These are phyloP conservation scores for Haplochromis burtoni DNA, from an alignment of 2,113 vertebrate species.

Conservation along the genomic window DNA sequence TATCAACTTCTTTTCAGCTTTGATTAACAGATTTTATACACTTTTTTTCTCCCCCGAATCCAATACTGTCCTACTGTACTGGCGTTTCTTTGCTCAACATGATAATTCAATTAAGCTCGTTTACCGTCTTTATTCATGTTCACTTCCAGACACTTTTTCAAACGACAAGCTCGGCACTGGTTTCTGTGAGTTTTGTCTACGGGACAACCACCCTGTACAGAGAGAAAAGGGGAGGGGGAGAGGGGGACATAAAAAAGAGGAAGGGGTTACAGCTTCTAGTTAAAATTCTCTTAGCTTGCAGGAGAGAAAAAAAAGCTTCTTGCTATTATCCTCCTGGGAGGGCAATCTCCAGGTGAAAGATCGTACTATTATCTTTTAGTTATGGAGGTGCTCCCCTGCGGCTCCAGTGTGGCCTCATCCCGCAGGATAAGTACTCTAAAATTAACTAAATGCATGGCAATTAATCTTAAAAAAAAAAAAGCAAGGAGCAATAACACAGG, in stretches of 20 bases:
- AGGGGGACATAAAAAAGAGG: neutral
- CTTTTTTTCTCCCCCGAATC: neutral
- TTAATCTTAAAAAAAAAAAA: too few species aligned
- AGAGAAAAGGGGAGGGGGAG: neutral
- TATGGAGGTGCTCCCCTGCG: constrained; percentile 55
- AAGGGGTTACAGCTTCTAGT: neutral
- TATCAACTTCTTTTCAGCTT: neutral
- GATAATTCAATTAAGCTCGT: constrained; percentile 39
- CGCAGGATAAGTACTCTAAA: constrained; percentile 28
- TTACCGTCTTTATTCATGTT: constrained; percentile 99
- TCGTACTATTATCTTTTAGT: constrained; percentile 57
- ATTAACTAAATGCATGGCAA: too few species aligned
- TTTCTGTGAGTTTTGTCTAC: constrained; percentile 99
- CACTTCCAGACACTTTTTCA: constrained; percentile 98
- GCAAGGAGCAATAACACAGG: too few species aligned
- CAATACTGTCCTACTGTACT: neutral
- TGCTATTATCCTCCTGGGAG: constrained; percentile 50
- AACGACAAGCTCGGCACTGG: constrained; percentile 94
- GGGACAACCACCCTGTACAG: constrained; percentile 87
- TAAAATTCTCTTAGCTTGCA: neutral
- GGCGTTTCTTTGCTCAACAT: constrained; percentile 1
- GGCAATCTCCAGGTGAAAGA: constrained; percentile 65
- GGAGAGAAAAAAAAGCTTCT: neutral
- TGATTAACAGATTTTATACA: neutral
- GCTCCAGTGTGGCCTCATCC: constrained; percentile 52